These are phyloP conservation scores for Hyperopisus bebe DNA, from an alignment of 2,113 vertebrate genomes.

Conservation along the genomic window DNA sequence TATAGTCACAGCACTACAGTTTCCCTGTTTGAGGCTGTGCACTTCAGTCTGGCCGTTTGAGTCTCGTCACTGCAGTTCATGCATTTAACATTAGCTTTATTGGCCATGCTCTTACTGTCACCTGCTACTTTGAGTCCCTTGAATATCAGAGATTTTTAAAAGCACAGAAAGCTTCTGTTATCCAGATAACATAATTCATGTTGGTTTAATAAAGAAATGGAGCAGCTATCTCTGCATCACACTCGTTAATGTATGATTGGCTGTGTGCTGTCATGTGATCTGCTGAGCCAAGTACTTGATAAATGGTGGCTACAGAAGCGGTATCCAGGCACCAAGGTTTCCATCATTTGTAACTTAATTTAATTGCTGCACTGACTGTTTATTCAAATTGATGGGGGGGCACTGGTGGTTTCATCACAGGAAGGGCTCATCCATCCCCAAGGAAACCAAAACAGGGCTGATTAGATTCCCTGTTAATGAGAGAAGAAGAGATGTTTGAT, in stretches of 20 bases:
- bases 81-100: conserved; percentile 7
- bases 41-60: not conserved
- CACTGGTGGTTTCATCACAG: not conserved
- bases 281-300: conserved; percentile 35
- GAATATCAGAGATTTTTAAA: not conserved
- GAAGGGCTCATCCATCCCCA: not conserved
- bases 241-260: conserved; percentile 45
- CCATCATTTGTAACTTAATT: not conserved
- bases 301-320: conserved; percentile 45
- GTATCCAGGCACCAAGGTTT: conserved; percentile 26
- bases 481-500: not conserved
- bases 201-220: conserved; percentile 27
- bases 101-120: not conserved
- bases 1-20: not conserved
- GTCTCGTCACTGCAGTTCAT: not conserved
- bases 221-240: conserved; percentile 48
- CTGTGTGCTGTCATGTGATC: conserved; percentile 27
- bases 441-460: not conserved
- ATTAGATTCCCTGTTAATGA: not conserved
- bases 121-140: not conserved
- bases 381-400: not conserved
- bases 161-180: not conserved
- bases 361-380: not conserved
- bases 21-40: not conserved
- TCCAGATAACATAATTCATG: not conserved